Percentiles rank a stretch among this genome's conserved stretches.
These are phyloP conservation scores for Diprion similis DNA, from an alignment of 1,140 invertebrate species.

Conservation along the genomic window DNA sequence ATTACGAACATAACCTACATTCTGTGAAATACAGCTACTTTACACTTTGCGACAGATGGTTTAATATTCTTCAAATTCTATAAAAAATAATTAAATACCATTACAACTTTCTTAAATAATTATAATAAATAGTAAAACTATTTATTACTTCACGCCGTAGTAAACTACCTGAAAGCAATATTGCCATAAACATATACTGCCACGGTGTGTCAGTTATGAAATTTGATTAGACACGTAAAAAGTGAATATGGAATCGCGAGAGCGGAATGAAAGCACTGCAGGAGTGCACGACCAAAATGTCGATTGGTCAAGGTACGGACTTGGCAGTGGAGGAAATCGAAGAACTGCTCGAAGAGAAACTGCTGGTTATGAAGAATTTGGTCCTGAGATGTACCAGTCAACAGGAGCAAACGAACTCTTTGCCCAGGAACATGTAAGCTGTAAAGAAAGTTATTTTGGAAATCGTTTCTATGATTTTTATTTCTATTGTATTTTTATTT, in stretches of 20 bases:
- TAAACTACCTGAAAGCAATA: no score
- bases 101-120: no score
- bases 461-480: no score
- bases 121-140: no score
- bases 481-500: no score
- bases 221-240: not conserved
- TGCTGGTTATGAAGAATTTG: conserved; percentile 75
- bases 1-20: no score
- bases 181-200: no score
- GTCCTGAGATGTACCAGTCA: conserved; percentile 80
- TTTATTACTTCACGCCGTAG: no score
- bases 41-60: no score
- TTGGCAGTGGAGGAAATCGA: conserved; percentile 56
- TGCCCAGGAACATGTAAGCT: conserved; percentile 80
- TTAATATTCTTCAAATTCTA: no score
- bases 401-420: conserved; percentile 87
- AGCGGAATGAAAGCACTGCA: conserved; percentile 35
- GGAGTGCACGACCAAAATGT: conserved; percentile 44
- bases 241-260: conserved; percentile 32
- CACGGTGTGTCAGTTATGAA: not conserved
- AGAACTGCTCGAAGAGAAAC: conserved; percentile 62
- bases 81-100: no score
- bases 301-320: conserved; percentile 66
- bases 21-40: no score
- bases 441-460: not conserved